Conservation (phyloP, 2,113 vertebrate species). For the Chamaetylas fuelleborni region DNA sequence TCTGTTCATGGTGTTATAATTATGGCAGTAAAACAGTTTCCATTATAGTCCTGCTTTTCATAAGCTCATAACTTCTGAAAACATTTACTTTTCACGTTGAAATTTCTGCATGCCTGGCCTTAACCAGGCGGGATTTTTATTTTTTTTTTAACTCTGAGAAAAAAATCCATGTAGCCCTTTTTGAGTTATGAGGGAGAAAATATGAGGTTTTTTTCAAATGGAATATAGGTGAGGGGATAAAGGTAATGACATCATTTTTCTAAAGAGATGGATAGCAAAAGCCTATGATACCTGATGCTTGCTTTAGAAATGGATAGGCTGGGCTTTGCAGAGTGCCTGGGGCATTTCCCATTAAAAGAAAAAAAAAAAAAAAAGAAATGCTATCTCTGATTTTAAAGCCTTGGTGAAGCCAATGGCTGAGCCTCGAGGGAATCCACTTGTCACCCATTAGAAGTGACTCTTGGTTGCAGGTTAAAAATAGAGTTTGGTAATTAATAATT, state of each 20-base stretch:
- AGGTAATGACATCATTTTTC: background rate
- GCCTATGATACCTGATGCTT: background rate
- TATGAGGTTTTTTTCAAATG: background rate
- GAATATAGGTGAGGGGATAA: background rate
- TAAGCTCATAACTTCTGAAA: conserved; percentile 54
- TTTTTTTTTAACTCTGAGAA: background rate
- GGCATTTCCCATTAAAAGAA: background rate
- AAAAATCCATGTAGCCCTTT: background rate
- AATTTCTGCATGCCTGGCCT: conserved; percentile 6
- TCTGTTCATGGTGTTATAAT: conserved; percentile 43
- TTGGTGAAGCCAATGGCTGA: background rate
- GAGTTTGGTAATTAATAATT: background rate
- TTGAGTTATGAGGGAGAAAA: background rate
- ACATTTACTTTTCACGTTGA: conserved; percentile 10
- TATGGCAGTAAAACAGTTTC: conserved; percentile 57
- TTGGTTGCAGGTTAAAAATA: conserved; percentile 22
- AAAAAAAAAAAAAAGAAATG: background rate
- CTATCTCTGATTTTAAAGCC: background rate
- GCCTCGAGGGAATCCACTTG: background rate
- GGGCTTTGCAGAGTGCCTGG: background rate
- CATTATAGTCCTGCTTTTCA: conserved; percentile 48
- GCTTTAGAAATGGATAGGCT: background rate
- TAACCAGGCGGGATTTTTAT: background rate
- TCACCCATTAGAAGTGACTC: background rate
- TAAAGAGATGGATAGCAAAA: background rate